Percentiles rank a stretch among this genome's conserved stretches.
Evolutionary conservation across 1,140 invertebrate species (phyloP).

Genomic region (Metopolophium dirhodum): DNA sequence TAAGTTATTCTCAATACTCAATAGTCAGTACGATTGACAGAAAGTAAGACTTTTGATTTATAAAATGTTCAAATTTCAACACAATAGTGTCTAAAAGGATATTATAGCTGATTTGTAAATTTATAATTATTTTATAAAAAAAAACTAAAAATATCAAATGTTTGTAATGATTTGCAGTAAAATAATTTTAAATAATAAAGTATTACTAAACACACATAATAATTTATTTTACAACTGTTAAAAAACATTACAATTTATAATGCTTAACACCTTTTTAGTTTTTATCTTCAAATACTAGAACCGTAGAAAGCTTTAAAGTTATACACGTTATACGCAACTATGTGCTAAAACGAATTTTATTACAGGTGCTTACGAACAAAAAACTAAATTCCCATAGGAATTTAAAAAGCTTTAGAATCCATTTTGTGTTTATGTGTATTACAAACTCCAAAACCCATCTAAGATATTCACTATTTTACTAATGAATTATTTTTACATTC

Average conservation of each 20-base stretch:
- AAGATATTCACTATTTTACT: background rate
- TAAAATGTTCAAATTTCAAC: background rate
- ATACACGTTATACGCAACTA: background rate
- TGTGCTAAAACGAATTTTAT: conserved; percentile 11
- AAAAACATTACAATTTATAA: background rate
- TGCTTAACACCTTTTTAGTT: conserved; percentile 1
- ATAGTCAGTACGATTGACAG: background rate
- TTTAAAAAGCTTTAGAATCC: background rate
- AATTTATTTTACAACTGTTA: background rate
- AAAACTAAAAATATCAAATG: background rate
- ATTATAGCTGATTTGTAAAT: background rate
- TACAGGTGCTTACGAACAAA: background rate
- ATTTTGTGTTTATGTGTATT: conserved; percentile 6
- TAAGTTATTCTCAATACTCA: background rate
- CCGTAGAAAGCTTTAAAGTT: conserved; percentile 10
- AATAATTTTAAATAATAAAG: background rate
- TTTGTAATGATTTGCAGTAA: background rate
- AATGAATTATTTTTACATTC: background rate
- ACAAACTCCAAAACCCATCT: background rate
- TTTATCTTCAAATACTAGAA: conserved; percentile 3
- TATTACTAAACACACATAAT: background rate
- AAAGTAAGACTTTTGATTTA: background rate
- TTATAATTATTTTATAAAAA: background rate
- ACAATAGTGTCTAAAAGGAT: background rate
- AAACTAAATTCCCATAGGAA: background rate